Evolutionary conservation across 2,888 invertebrate genomes (phyloP), one percentile per base, ranked within the genome.

Genomic region (Lasioglossum marginatum): DNA sequence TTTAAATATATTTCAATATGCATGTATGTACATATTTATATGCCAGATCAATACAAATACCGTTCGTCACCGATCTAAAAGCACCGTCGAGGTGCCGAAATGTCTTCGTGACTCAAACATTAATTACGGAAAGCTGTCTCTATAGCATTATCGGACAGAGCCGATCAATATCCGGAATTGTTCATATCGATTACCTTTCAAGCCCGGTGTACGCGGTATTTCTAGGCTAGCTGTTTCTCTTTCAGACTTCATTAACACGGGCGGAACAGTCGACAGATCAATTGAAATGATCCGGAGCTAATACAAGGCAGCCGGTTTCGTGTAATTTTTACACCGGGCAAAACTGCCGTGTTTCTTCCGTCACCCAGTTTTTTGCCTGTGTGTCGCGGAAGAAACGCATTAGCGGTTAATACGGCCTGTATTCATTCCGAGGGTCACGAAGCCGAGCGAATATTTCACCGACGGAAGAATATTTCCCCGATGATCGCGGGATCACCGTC

Each of bases 381-480:
- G 66, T 10, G 73, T 16, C 37, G 60, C 14, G 37, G 14, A 80
- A 85, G 76, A 83, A 85, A 83, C 60, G 76, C 74, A 81, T 88
- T 88, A 79, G 66, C 71, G 80, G 82, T 85, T 87, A 88, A 88
- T 85, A 82, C 80, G 48, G 60, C 77, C 57, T 81, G 70, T 57
- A 76, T 70, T 86, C 66, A 34, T 81, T 68, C 19, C 73, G 43
- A 6, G 34, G 48, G 19, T 63, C 63, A 1, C 60, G 31, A 31
- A 63, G 40, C 6, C 19, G 37, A 16, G 70, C 48, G 81, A 74
- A 75, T 63, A 81, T 60, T 68, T 78, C 48, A 27, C 6, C 63
- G 63, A 76, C 43, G 40, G 57, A 74, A 45, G 52, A 73, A 68
- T 66, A 77, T 81, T 68, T 72, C 73, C 68, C 48, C 16, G 23